These are phyloP conservation scores for Phyllotis vaccarum DNA, from an alignment of 2,797 vertebrate genomes.

Conservation along the genomic window DNA sequence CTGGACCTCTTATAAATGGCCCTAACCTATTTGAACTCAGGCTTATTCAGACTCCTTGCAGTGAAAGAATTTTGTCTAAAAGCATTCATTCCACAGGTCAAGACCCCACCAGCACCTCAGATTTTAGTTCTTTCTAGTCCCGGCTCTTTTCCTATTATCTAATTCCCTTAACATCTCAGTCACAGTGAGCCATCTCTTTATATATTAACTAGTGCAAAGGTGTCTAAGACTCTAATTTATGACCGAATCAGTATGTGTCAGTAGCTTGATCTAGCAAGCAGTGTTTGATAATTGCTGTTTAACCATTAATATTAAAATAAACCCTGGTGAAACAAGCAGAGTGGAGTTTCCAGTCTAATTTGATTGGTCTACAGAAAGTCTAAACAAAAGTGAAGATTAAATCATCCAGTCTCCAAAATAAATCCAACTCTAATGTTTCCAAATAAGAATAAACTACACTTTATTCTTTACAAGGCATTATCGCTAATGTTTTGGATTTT, in stretches of 20 bases:
- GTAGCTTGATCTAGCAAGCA: slow-evolving; percentile 1
- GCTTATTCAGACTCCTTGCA: neutral
- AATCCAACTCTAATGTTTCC: neutral
- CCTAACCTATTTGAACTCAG: slow-evolving; percentile 6
- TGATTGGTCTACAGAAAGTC: neutral
- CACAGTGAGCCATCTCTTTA: neutral
- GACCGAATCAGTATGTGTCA: neutral
- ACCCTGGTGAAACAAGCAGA: slow-evolving; percentile 6
- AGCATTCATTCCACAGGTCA: neutral
- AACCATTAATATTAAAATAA: neutral
- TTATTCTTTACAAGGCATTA: slow-evolving; percentile 9
- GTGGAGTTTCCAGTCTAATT: slow-evolving; percentile 10
- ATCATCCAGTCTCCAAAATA: slow-evolving; percentile 16
- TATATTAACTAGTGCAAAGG: neutral
- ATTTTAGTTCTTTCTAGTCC: neutral
- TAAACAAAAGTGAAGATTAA: slow-evolving; percentile 45
- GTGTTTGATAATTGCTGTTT: slow-evolving; percentile 28
- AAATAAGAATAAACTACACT: neutral
- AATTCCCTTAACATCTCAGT: neutral
- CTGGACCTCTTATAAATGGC: neutral
- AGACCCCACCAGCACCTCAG: neutral
- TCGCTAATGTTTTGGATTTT: neutral
- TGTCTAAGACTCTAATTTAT: neutral
- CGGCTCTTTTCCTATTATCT: neutral
- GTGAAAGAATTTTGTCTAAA: neutral